A percentile compares a stretch with the other conserved stretches of the same genome.
Conservation (phyloP, 2,113 vertebrate species). For the Anarrhichthys ocellatus region DNA sequence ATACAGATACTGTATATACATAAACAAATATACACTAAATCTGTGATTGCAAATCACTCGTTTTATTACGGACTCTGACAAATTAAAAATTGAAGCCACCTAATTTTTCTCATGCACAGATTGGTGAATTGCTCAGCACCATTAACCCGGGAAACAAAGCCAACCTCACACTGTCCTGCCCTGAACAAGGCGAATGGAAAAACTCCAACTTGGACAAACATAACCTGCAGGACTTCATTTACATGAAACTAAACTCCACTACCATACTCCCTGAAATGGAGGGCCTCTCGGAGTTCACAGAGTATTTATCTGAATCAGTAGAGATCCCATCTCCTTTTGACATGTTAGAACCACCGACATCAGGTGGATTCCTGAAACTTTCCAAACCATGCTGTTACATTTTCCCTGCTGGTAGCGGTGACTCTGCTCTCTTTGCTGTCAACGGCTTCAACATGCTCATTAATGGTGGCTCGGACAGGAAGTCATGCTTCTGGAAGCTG, state of each 20-base stretch:
- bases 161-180: constrained; percentile 93
- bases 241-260: constrained; percentile 94
- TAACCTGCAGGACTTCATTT: constrained; percentile 97
- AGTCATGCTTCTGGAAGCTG: constrained; percentile 98
- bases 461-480: constrained; percentile 95
- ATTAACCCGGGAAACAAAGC: constrained; percentile 97
- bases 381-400: constrained; percentile 99
- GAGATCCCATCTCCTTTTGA: constrained; percentile 98
- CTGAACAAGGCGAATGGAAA: constrained; percentile 97
- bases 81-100: not conserved
- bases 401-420: constrained; percentile 93
- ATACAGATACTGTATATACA: not conserved
- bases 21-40: not conserved
- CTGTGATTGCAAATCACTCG: not conserved
- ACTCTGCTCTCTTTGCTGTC: constrained; percentile 95
- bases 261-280: constrained; percentile 96
- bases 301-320: constrained; percentile 97
- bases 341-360: constrained; percentile 94
- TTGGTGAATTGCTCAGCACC: constrained; percentile 95
- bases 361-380: constrained; percentile 95
- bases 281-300: constrained; percentile 97
- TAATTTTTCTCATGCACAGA: constrained; percentile 79
- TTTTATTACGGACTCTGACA: not conserved
- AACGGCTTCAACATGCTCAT: constrained; percentile 99
- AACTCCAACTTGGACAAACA: constrained; percentile 97